Evolutionary conservation across 1,140 invertebrate genomes (phyloP).

Genomic region (Penaeus vannamei): DNA sequence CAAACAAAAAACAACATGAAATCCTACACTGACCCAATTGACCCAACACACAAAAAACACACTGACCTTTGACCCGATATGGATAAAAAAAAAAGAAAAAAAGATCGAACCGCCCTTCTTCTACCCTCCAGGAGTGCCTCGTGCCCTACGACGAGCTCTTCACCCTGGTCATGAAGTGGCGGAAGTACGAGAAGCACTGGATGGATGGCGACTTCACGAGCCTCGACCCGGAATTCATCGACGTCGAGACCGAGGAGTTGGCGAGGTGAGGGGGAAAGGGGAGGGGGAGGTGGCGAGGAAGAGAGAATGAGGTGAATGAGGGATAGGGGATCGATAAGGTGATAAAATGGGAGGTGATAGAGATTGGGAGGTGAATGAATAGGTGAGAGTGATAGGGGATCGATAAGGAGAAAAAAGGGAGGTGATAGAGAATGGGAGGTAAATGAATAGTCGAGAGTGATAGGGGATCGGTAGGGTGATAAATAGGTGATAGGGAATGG

Average conservation of each 20-base stretch:
- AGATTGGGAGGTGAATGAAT: not conserved
- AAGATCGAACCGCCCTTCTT: too few relatives aligned
- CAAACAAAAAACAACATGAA: too few relatives aligned
- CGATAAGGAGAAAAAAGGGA: too few relatives aligned
- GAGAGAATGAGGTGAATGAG: slow-evolving; percentile 67
- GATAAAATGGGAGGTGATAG: not conserved
- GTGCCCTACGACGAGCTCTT: slow-evolving; percentile 76
- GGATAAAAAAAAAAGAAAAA: too few relatives aligned
- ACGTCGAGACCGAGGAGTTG: slow-evolving; percentile 77
- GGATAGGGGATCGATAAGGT: not conserved
- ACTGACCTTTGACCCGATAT: too few relatives aligned
- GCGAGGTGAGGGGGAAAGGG: slow-evolving; percentile 49
- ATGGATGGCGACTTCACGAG: slow-evolving; percentile 92
- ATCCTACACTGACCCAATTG: too few relatives aligned
- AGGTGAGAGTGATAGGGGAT: not conserved
- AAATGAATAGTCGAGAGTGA: too few relatives aligned
- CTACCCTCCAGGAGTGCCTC: slow-evolving; percentile 68
- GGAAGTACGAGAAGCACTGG: slow-evolving; percentile 86
- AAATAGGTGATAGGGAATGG: too few relatives aligned
- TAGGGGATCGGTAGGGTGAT: too few relatives aligned
- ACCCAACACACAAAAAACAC: too few relatives aligned
- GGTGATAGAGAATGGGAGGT: too few relatives aligned
- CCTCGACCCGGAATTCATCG: slow-evolving; percentile 81
- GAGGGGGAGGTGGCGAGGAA: slow-evolving; percentile 52
- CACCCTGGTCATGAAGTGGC: slow-evolving; percentile 80